phyloP scores from a whole-genome alignment of 2,888 invertebrate species.

The Ormyrus rosae region DNA sequence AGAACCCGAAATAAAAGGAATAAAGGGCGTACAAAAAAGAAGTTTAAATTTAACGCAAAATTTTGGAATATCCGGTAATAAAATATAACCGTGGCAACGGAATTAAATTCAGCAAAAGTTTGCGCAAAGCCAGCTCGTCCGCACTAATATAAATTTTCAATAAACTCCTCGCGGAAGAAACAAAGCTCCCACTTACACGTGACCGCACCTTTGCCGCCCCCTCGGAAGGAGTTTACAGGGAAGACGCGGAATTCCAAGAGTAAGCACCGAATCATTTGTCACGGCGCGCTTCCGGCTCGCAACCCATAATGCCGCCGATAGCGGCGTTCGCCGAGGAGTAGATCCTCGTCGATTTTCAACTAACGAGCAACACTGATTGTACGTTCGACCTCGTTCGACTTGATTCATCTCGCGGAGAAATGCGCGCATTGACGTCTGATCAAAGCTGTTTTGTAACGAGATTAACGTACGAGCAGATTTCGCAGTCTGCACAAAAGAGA shows the following conservation, averaged over 20 bases:
- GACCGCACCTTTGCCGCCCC: neutral
- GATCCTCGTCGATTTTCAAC: slow-evolving; percentile 30
- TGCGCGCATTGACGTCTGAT: neutral
- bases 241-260: slow-evolving; percentile 6
- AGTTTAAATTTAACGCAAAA: too few species aligned
- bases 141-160: neutral
- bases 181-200: neutral
- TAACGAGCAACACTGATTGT: slow-evolving; percentile 34
- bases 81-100: too few species aligned
- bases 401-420: slow-evolving; percentile 24
- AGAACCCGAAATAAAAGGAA: too few species aligned
- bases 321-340: too few species aligned
- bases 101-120: neutral
- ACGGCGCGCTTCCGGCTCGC: neutral
- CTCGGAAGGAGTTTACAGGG: neutral
- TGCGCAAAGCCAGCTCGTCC: neutral
- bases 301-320: neutral
- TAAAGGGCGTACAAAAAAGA: too few species aligned
- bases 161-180: neutral
- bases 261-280: slow-evolving; percentile 23
- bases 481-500: too few species aligned
- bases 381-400: slow-evolving; percentile 25
- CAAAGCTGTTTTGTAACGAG: neutral
- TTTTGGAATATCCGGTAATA: too few species aligned
- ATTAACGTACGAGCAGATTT: too few species aligned